Evolutionary conservation across 2,888 invertebrate genomes (phyloP).

Genomic region (Mactromeris polynyma): DNA sequence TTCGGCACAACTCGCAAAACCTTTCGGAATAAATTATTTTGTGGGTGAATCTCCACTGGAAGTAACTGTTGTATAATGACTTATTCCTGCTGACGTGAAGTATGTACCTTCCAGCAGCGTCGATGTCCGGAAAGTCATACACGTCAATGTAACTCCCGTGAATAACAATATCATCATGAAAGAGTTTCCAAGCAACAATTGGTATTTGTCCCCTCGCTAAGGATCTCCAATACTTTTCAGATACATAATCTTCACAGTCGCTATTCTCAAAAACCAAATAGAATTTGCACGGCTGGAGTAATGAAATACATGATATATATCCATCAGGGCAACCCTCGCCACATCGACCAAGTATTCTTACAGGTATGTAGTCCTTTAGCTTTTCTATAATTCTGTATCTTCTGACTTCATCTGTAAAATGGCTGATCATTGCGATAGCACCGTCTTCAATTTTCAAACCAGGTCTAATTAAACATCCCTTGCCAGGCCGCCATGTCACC

Average conservation of each 20-base stretch:
- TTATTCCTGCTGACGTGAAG: constrained; percentile 43
- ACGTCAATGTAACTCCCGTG: constrained; percentile 63
- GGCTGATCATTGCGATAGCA: constrained; percentile 49
- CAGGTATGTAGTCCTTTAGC: constrained; percentile 43
- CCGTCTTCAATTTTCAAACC: constrained; percentile 43
- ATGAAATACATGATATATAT: constrained; percentile 20
- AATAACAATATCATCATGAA: constrained; percentile 32
- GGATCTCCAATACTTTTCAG: constrained; percentile 63
- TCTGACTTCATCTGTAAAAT: constrained; percentile 49
- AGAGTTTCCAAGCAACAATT: constrained; percentile 54
- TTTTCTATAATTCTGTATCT: constrained; percentile 46
- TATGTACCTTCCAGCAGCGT: constrained; percentile 36
- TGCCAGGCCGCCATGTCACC: constrained; percentile 55
- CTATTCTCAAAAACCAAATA: constrained; percentile 62
- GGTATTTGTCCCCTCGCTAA: constrained; percentile 47
- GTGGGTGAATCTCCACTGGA: constrained; percentile 50
- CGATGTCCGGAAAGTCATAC: constrained; percentile 48
- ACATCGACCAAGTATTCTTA: constrained; percentile 58
- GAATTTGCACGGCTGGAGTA: constrained; percentile 54
- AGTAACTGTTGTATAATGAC: constrained; percentile 62
- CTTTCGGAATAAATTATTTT: constrained; percentile 2
- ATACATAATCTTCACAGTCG: constrained; percentile 59
- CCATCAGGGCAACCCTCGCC: constrained; percentile 11
- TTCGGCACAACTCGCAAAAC: constrained; percentile 43
- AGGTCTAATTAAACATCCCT: constrained; percentile 62